A percentile compares a stretch with the other conserved stretches of the same genome.
phyloP scores from a whole-genome alignment of 2,888 invertebrate species.

The Volucella inflata region DNA sequence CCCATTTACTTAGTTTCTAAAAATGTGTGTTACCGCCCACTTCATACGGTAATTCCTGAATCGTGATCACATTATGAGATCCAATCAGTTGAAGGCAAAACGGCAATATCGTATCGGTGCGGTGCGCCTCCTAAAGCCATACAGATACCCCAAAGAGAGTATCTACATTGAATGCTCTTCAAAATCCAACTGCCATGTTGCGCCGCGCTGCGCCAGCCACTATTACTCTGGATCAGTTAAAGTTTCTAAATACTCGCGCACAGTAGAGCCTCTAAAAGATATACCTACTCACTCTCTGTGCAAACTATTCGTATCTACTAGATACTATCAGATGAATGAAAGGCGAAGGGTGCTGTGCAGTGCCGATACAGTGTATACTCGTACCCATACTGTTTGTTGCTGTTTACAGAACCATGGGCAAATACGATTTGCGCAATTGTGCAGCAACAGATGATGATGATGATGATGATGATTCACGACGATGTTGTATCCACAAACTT shows the following conservation, averaged over 20 bases:
- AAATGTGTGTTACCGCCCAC: slow-evolving; percentile 80
- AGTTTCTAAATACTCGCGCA: slow-evolving; percentile 67
- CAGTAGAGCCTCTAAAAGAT: slow-evolving; percentile 36
- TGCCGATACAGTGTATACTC: no score
- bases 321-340: slow-evolving; percentile 56
- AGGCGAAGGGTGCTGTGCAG: slow-evolving; percentile 47
- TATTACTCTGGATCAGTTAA: slow-evolving; percentile 70
- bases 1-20: slow-evolving; percentile 76
- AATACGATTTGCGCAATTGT: slow-evolving; percentile 72
- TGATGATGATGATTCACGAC: slow-evolving; percentile 73
- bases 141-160: slow-evolving; percentile 27
- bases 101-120: slow-evolving; percentile 75
- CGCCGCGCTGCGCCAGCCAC: background rate
- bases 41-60: slow-evolving; percentile 83
- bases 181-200: slow-evolving; percentile 15
- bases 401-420: slow-evolving; percentile 72
- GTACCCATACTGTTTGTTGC: slow-evolving; percentile 43
- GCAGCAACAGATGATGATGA: slow-evolving; percentile 52
- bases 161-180: slow-evolving; percentile 41
- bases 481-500: slow-evolving; percentile 48
- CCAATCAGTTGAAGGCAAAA: slow-evolving; percentile 78
- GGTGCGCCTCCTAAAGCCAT: slow-evolving; percentile 59
- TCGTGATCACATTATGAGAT: slow-evolving; percentile 83
- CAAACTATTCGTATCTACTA: slow-evolving; percentile 33
- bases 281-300: slow-evolving; percentile 20